These are phyloP conservation scores for Solea senegalensis DNA, from an alignment of 2,113 vertebrate genomes.

Conservation along the genomic window DNA sequence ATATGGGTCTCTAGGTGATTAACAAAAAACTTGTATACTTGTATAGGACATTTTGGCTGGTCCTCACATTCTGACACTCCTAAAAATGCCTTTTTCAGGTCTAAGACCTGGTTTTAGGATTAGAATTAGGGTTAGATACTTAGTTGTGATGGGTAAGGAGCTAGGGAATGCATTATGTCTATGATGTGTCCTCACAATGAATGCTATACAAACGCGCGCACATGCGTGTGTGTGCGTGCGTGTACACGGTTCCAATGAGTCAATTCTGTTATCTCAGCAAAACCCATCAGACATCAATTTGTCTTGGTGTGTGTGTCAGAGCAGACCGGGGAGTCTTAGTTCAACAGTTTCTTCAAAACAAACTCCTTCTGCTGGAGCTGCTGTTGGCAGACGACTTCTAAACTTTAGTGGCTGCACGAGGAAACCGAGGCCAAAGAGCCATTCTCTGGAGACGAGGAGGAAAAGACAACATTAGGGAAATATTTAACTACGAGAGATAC, in stretches of 20 bases:
- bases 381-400: slow-evolving; percentile 37
- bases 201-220: too few species aligned
- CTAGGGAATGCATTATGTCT: too few species aligned
- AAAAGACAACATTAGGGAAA: slow-evolving; percentile 10
- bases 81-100: too few species aligned
- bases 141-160: too few species aligned
- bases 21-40: too few species aligned
- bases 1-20: too few species aligned
- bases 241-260: slow-evolving; percentile 20
- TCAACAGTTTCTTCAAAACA: slow-evolving; percentile 55
- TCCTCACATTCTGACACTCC: too few species aligned
- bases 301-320: slow-evolving; percentile 63
- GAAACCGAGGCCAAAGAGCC: slow-evolving; percentile 32
- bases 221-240: neutral
- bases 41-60: too few species aligned
- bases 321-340: slow-evolving; percentile 49
- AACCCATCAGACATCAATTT: slow-evolving; percentile 53
- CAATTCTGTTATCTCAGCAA: slow-evolving; percentile 56
- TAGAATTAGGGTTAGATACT: too few species aligned
- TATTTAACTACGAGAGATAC: neutral
- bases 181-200: too few species aligned
- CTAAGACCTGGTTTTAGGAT: too few species aligned
- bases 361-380: slow-evolving; percentile 33
- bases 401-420: slow-evolving; percentile 2
- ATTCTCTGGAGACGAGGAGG: slow-evolving; percentile 3